A percentile compares a stretch with the other conserved stretches of the same genome.
Evolutionary conservation across 2,888 invertebrate species (phyloP).

Genomic region (Sclerodermus sp.): DNA sequence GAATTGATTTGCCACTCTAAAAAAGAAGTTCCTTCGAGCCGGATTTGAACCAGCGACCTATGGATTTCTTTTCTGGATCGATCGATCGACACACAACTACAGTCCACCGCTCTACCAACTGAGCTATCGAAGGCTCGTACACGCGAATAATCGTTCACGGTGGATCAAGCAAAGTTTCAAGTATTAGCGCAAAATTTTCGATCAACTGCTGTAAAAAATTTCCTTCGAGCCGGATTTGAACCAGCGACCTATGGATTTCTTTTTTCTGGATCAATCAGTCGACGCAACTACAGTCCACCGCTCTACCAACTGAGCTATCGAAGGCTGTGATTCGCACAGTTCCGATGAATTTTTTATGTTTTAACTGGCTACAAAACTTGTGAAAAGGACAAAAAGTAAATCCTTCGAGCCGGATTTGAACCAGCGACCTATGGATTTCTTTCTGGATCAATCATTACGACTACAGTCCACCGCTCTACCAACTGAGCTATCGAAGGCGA

Average conservation of each 20-base stretch:
- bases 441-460: conserved; percentile 6
- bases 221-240: conserved; percentile 49
- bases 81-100: conserved; percentile 35
- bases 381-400: background rate
- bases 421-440: conserved; percentile 50
- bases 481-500: conserved; percentile 53
- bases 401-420: conserved; percentile 54
- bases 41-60: conserved; percentile 54
- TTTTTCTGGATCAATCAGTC: background rate
- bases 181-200: no score
- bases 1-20: no score
- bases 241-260: conserved; percentile 50
- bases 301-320: conserved; percentile 58
- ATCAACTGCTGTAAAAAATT: no score
- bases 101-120: conserved; percentile 56
- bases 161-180: no score
- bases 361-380: background rate
- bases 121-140: conserved; percentile 45
- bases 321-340: conserved; percentile 18
- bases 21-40: conserved; percentile 43
- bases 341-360: no score
- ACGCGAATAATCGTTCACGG: no score
- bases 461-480: conserved; percentile 58
- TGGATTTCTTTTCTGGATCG: conserved; percentile 36
- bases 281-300: conserved; percentile 54